Base-by-base conservation (phyloP, 2,113 vertebrate genomes). In the Monarcha castaneiventris region DNA sequence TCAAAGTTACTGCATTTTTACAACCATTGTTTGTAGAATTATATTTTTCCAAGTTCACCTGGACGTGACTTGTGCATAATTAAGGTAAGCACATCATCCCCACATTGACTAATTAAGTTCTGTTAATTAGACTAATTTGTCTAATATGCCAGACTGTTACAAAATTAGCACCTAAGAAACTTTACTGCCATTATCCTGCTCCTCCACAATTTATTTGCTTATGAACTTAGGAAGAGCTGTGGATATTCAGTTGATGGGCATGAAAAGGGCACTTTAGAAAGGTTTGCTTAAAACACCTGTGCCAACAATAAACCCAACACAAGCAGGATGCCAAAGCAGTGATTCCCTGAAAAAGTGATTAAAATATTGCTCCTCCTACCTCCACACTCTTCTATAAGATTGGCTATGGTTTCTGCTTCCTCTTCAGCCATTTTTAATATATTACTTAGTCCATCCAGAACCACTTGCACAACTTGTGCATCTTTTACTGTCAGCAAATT, bases 381-480 rank as follows among this genome's bases (percentile, higher is more conserved):
- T 98, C 99, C 99, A 95, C 99, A 99, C 96, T 99, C 99, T 96
- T 99, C 99, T 97, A 99, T 99, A 96, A 99, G 98, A 92, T 99
- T 99, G 97, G 99, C 99, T 94, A 99, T 99, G 75, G 98, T 99
- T 98, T 99, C 99, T 4, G 99, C 98, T 97, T 99, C 99, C 37
- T 99, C 99, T 88, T 99, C 99, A 44, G 99, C 99, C 99, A 99
- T 99, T 98, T 99, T 99, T 89, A 99, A 98, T 98, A 99, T 99
- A 98, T 99, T 99, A 98, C 99, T 99, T 97, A 99, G 98, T 87
- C 99, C 99, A 68, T 99, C 99, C 56, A 99, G 98, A 90, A 99
- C 99, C 55, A 99, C 99, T 96, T 99, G 99, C 80, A 99, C 99
- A 78, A 99, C 99, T 93, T 99, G 99, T 59, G 99, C 98, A 37